phyloP scores from a whole-genome alignment of 2,888 invertebrate genomes.

The Tetragonula carbonaria region DNA sequence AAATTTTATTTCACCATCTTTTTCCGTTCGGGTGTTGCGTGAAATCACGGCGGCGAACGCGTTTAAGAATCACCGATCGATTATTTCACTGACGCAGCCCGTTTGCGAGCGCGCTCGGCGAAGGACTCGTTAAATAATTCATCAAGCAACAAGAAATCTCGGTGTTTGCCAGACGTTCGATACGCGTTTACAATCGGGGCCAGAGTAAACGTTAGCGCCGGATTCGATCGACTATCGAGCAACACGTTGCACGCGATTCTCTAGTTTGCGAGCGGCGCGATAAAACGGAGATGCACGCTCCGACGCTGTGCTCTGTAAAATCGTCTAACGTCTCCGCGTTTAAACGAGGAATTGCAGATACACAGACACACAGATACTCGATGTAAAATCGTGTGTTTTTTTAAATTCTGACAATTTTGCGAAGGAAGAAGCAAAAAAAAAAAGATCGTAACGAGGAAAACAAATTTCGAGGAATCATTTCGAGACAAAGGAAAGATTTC shows the following conservation, averaged over 20 bases:
- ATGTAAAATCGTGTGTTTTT: too few relatives aligned
- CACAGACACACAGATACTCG: background rate
- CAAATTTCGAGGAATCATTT: too few relatives aligned
- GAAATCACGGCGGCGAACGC: background rate
- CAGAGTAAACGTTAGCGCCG: constrained; percentile 28
- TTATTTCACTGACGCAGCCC: background rate
- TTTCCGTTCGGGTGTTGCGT: background rate
- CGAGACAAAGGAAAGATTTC: too few relatives aligned
- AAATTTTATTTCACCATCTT: constrained; percentile 14
- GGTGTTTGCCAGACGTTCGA: constrained; percentile 23
- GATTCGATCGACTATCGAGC: constrained; percentile 46
- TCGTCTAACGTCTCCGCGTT: background rate
- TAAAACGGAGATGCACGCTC: constrained; percentile 21
- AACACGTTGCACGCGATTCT: constrained; percentile 49
- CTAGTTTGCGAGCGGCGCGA: constrained; percentile 22
- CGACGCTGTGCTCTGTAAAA: background rate
- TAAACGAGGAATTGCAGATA: background rate
- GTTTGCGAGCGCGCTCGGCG: background rate
- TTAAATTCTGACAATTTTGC: too few relatives aligned
- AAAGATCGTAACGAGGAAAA: too few relatives aligned
- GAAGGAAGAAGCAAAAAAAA: too few relatives aligned
- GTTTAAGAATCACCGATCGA: background rate
- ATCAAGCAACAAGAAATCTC: constrained; percentile 12
- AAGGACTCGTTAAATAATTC: constrained; percentile 18
- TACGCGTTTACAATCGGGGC: constrained; percentile 10